Evolutionary conservation across 2,888 invertebrate species (phyloP), one percentile per base, ranked within the genome.

Genomic region (Ectropis crepuscularia): DNA sequence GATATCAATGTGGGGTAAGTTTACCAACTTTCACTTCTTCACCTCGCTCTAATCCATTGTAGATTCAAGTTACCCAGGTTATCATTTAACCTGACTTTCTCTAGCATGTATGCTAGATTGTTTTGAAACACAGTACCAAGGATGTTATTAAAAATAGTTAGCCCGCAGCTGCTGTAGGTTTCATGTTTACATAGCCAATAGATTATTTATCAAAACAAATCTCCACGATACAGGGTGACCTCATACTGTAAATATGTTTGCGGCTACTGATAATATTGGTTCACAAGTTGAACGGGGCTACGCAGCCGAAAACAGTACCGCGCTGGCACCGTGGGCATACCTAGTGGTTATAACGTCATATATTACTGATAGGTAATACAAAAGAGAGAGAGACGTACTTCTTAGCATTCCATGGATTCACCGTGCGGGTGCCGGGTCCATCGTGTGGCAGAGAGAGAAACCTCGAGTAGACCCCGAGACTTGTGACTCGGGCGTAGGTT

Each of bases 121-220:
- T 65, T 65, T 53, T 65, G 64, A 65, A 65, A 65, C 48, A 28
- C 48, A 65, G 55, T 60, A 60, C 75, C 67, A 62, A 73, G 75
- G 74, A 76, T 80, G 80, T 80, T 80, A 76, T 78, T 77, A 70
- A 80, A 79, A 80, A 80, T 76, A 75, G 76, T 79, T 88, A 86
- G 87, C 82, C 86, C 82, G 79, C 74, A 75, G 74, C 71, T 76
- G 74, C 78, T 73, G 76, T 38, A 51, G 42, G 61, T 57, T 67
- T 57, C 57, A 67, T 87, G 88, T 87, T 87, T 87, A 85, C 80
- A 74, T 81, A 83, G 73, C 76, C 69, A 66, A 65, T 76, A 71
- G 69, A 73, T 75, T 83, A 82, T 84, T 82, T 82, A 85, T 85
- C 83, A 86, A 86, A 89, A 89, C 89, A 88, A 78, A 82, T 82